Base-by-base conservation (phyloP, 1,140 invertebrate genomes). In the Drosophila virilis region DNA sequence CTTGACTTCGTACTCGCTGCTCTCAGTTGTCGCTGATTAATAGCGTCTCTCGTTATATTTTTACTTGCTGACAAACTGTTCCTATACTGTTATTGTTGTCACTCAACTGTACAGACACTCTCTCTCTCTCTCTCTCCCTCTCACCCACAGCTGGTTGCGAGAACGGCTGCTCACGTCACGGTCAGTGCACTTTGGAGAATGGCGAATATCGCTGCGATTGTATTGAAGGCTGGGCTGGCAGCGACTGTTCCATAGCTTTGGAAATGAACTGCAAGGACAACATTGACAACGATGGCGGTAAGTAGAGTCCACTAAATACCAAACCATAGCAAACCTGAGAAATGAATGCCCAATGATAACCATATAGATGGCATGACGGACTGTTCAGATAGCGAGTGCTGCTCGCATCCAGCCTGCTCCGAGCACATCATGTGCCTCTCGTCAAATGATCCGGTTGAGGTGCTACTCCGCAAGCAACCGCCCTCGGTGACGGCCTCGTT, bases 311-410 rank as follows among this genome's bases (percentile, higher is more conserved):
- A 37, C 10, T 9, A 33, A 15, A 13, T 37, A 4, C 17, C 6
- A 12, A 51, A 33, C 0, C 37, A 8, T 8, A 32, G 22, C 8
- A 15, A 35, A 48, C 6, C 12, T 57, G 22, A 28, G 22, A 28
- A 28, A 28, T 28, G 1, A 35, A 4, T 8, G 15, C 8, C 1
- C 13, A 50, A 70, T 33, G 35, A 10, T 51, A 13, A 13, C 8
- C 15, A 28, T 33, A 54, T 48, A 99, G 99, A 99, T 95, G 98
- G 98, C 62, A 97, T 99, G 94, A 95, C 95, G 57, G 99, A 99
- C 94, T 99, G 99, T 93, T 97, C 97, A 38, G 99, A 99, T 93
- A 98, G 97, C 84, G 99, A 99, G 93, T 99, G 98, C 92, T 98
- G 97, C 93, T 95, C 95, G 59, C 95, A 96, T 85, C 93, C 95